Evolutionary conservation across 2,888 invertebrate genomes (phyloP).

Genomic region (Latrodectus hesperus): DNA sequence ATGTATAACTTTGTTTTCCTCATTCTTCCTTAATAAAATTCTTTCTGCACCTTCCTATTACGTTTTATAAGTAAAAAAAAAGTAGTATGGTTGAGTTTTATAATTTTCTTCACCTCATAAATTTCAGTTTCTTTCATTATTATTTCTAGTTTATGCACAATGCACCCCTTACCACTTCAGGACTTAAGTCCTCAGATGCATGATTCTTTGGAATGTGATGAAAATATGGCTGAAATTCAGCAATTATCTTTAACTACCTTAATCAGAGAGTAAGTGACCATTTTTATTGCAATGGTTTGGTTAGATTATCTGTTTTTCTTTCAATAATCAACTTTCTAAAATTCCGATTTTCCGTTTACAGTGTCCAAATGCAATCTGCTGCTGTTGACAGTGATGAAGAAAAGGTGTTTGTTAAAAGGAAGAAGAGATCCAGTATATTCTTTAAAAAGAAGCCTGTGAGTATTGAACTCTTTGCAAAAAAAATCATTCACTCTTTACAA

Average conservation of each 20-base stretch:
- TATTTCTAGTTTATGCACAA: slow-evolving; percentile 66
- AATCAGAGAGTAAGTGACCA: slow-evolving; percentile 62
- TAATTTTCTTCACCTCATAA: too few relatives aligned
- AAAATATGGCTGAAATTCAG: slow-evolving; percentile 43
- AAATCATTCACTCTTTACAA: too few relatives aligned
- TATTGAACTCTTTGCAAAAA: neutral
- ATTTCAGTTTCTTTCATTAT: slow-evolving; percentile 25
- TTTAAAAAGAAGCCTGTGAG: slow-evolving; percentile 91
- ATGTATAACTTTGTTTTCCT: slow-evolving; percentile 1
- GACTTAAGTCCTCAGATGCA: slow-evolving; percentile 60
- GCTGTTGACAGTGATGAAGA: slow-evolving; percentile 74
- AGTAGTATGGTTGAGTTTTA: too few relatives aligned
- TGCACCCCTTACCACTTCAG: slow-evolving; percentile 65
- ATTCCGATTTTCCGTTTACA: slow-evolving; percentile 27
- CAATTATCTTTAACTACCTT: slow-evolving; percentile 56
- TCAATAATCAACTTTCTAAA: neutral
- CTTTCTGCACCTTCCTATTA: neutral
- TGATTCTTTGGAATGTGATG: slow-evolving; percentile 53
- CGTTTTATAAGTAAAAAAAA: too few relatives aligned
- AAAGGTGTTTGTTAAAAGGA: slow-evolving; percentile 87
- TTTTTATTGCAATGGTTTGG: neutral
- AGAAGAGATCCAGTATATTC: slow-evolving; percentile 91
- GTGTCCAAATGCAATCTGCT: slow-evolving; percentile 60
- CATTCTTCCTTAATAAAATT: too few relatives aligned
- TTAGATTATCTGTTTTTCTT: too few relatives aligned